Percentiles rank a stretch among this genome's conserved stretches.
These are phyloP conservation scores for Notospermus geniculatus DNA, from an alignment of 1,140 invertebrate genomes.

Conservation along the genomic window DNA sequence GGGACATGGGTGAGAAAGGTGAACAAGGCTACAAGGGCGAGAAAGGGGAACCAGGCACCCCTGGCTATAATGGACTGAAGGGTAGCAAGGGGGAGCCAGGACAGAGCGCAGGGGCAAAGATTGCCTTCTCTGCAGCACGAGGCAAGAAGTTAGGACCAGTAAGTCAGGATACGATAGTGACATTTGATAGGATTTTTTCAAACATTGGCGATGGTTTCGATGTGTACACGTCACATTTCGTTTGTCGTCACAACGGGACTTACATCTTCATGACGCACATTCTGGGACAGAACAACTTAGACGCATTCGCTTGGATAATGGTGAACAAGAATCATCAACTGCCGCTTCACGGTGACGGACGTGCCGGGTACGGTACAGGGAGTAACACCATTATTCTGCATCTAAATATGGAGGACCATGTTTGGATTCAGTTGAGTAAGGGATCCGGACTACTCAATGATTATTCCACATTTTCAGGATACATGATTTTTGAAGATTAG, in stretches of 20 bases:
- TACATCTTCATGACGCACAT: conserved; percentile 51
- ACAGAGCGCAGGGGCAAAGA: conserved; percentile 14
- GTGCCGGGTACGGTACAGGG: conserved; percentile 48
- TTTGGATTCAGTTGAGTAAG: conserved; percentile 51
- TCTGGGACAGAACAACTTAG: conserved; percentile 41
- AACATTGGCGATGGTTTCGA: conserved; percentile 52
- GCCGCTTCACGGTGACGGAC: conserved; percentile 50
- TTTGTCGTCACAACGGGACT: conserved; percentile 52
- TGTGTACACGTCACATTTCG: conserved; percentile 49
- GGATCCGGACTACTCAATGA: conserved; percentile 50
- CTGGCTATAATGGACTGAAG: conserved; percentile 34
- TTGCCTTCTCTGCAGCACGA: conserved; percentile 50
- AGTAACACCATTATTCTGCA: conserved; percentile 50
- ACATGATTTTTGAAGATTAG: conserved; percentile 41
- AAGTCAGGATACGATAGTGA: conserved; percentile 45
- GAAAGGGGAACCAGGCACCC: conserved; percentile 29
- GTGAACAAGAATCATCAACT: conserved; percentile 49
- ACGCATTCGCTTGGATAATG: conserved; percentile 53
- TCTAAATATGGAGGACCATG: conserved; percentile 43
- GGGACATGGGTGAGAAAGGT: conserved; percentile 26
- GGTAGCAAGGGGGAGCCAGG: conserved; percentile 28
- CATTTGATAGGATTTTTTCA: conserved; percentile 47
- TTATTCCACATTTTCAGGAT: conserved; percentile 53
- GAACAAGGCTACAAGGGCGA: conserved; percentile 20
- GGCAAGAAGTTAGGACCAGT: conserved; percentile 49